Evolutionary conservation across 2,888 invertebrate genomes (phyloP), one percentile per base, ranked within the genome.

Genomic region (Lasioglossum zephyrum): DNA sequence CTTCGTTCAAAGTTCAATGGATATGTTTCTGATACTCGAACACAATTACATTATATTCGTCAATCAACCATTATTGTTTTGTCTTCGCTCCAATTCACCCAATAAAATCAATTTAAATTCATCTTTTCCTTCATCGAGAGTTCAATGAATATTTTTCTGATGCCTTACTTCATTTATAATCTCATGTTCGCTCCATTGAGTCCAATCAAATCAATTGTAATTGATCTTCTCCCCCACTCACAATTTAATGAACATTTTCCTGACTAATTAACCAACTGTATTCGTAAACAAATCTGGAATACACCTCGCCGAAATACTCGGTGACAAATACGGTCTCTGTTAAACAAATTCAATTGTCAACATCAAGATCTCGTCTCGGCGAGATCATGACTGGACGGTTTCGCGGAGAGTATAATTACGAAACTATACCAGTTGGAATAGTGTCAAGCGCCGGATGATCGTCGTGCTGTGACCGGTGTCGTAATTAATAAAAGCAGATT

Each of bases 341-440:
- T n/a, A n/a, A 53, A 53, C 22, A 22, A 53, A 53, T 22, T 53
- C 9, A 53, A 22, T 53, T n/a, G 53, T 53, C 53, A 53, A 53
- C 22, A 9, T 53, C 53, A n/a, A 22, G 9, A 53, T 53, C 8
- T 9, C 22, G 53, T 22, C 22, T n/a, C 22, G 53, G 26, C 13
- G 13, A 60, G 60, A 26, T 26, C 60, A 60, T 60, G 60, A 60
- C 60, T 60, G 4, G 26, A 1, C 13, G 26, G 60, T 60, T 60
- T 60, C 60, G 13, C 26, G 26, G 31, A 36, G 66, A 36, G 22
- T 8, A 53, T 16, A 81, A 85, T 88, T 80, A 70, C 78, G 82
- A 84, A 81, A 87, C 9, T 22, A 39, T n/a, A 77, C 63, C 66
- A 60, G 77, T 87, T 82, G 82, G 80, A 81, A 36, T 73, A 74